These are phyloP conservation scores for Catharus ustulatus DNA, from an alignment of 2,797 vertebrate species.

Conservation along the genomic window DNA sequence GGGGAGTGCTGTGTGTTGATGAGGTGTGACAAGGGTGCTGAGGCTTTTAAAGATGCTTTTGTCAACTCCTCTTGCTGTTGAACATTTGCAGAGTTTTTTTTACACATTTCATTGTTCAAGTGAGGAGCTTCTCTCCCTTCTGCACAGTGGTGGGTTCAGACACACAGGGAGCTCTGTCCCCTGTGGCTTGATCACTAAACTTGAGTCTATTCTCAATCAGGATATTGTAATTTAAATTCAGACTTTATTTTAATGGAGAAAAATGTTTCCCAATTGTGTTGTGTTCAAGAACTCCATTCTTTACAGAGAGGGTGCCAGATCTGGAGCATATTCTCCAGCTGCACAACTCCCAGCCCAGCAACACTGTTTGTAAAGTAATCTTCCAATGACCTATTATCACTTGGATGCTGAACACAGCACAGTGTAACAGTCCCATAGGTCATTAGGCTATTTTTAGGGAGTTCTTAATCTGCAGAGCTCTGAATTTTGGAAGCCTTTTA, in stretches of 20 bases:
- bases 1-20: neutral
- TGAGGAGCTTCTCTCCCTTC: neutral
- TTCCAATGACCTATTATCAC: slow-evolving; percentile 13
- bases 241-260: neutral
- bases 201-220: fast-evolving
- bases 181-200: neutral
- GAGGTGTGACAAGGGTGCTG: neutral
- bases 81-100: neutral
- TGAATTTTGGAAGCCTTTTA: slow-evolving; percentile 59
- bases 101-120: fast-evolving
- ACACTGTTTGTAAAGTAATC: slow-evolving; percentile 40
- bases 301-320: neutral
- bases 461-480: slow-evolving; percentile 61
- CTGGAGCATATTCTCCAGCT: neutral
- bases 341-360: neutral
- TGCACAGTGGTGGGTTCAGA: neutral
- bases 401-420: slow-evolving; percentile 46
- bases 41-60: neutral
- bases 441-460: slow-evolving; percentile 59
- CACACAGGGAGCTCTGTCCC: neutral
- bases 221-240: neutral
- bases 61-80: neutral
- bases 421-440: slow-evolving; percentile 21
- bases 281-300: neutral
- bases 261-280: neutral